Evolutionary conservation across 1,140 invertebrate species (phyloP).

Genomic region (Solenopsis invicta): DNA sequence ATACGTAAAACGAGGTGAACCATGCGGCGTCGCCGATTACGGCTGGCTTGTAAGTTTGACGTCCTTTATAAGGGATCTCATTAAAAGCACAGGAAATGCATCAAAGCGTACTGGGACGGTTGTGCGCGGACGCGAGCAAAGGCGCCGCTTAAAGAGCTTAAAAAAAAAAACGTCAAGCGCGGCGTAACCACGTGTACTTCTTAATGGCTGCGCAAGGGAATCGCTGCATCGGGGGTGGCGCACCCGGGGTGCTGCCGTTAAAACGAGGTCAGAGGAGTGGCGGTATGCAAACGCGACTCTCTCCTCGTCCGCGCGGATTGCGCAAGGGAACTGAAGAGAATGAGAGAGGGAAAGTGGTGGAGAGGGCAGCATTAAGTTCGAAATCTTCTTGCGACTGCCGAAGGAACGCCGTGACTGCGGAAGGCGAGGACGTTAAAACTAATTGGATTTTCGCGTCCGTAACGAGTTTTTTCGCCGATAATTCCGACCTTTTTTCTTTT

Average conservation of each 20-base stretch:
- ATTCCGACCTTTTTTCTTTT: constrained; percentile 51
- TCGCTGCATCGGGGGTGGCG: constrained; percentile 53
- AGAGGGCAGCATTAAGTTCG: constrained; percentile 52
- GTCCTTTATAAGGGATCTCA: constrained; percentile 75
- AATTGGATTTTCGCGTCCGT: constrained; percentile 71
- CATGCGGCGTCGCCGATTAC: constrained; percentile 17
- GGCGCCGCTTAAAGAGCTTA: constrained; percentile 77
- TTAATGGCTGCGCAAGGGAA: constrained; percentile 77
- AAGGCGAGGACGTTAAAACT: constrained; percentile 68
- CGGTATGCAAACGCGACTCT: constrained; percentile 30
- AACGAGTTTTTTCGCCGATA: constrained; percentile 62
- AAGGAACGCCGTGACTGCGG: constrained; percentile 66
- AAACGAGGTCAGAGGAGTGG: constrained; percentile 36
- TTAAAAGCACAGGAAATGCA: constrained; percentile 81
- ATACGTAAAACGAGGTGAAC: constrained; percentile 57
- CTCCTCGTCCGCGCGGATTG: not conserved
- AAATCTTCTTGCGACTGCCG: constrained; percentile 66
- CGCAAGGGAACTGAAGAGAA: not conserved
- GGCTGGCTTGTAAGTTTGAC: constrained; percentile 23
- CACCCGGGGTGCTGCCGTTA: not conserved
- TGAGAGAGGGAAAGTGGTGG: constrained; percentile 26
- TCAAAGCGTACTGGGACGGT: constrained; percentile 67
- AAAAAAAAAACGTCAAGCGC: constrained; percentile 67
- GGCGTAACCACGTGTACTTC: constrained; percentile 72
- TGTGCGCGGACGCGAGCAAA: constrained; percentile 49